Percentiles rank a stretch among this genome's conserved stretches.
Evolutionary conservation across 2,797 vertebrate species (phyloP).

Genomic region (Gallinago nigripennis): DNA sequence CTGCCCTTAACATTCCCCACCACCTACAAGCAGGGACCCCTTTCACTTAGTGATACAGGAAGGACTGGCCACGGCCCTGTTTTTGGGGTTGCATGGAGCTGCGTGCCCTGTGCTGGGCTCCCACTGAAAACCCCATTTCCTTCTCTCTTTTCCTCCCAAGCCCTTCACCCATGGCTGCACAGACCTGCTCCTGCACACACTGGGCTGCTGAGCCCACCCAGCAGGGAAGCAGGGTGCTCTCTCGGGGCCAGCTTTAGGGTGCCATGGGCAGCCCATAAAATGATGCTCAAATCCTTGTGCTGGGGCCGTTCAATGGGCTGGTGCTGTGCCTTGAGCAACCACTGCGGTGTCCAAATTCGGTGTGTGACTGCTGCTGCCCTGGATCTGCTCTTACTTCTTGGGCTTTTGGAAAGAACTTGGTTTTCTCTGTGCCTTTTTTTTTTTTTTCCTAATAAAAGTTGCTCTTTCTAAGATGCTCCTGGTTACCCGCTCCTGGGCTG

Average conservation of each 20-base stretch:
- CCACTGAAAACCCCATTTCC: neutral
- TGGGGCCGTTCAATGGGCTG: neutral
- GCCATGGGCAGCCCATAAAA: neutral
- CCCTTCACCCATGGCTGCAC: neutral
- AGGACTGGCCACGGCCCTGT: neutral
- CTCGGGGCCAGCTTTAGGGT: neutral
- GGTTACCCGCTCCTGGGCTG: neutral
- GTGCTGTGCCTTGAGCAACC: neutral
- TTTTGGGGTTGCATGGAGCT: neutral
- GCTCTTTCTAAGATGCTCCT: neutral
- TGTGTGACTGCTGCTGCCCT: neutral
- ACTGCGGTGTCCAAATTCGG: accelerated
- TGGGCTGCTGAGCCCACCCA: neutral
- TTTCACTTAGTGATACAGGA: neutral
- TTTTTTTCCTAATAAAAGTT: constrained; percentile 53
- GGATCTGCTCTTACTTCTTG: neutral
- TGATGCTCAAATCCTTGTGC: neutral
- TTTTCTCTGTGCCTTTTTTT: neutral
- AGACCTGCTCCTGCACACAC: neutral
- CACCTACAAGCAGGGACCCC: neutral
- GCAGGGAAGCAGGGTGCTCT: neutral
- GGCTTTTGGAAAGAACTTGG: neutral
- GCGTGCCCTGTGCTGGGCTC: neutral
- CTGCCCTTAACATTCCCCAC: neutral
- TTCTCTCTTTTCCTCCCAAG: neutral